Base-by-base conservation (phyloP, 2,113 vertebrate species). In the Oophaga pumilio region DNA sequence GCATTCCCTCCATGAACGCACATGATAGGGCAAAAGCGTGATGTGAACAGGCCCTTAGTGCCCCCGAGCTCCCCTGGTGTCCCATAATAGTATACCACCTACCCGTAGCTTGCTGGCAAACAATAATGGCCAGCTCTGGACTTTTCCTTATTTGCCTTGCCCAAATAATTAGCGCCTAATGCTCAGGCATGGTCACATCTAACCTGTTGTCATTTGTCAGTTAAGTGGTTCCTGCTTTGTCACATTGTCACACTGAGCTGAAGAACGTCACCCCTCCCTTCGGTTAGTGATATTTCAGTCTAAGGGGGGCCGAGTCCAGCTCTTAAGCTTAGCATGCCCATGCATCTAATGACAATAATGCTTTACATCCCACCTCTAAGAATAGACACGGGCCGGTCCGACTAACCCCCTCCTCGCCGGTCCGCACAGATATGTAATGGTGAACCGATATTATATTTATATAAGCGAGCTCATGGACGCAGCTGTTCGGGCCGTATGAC, bases 371-470 rank as follows among this genome's bases (percentile, higher is more conserved):
- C 56, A 76, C 73, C 76, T 77, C 84, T 85, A 85, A 85, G 64
- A 77, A 85, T 85, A 85, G 84, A 4, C 71, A 52, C 14, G 60
- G 18, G 24, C 73, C 69, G 64, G 49, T 76, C n/a, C 20, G 20
- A 64, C 59, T 85, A 85, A 85, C 84, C 84, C 84, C 59, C 76
- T 77, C 84, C 74, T 26, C 20, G 14, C 59, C 74, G 49, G 50
- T 17, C 74, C 53, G 74, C 43, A 76, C 74, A 56, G 4, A 56
- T 78, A 53, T 81, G 56, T 64, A 64, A 76, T 82, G n/a, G 56
- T 33, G 78, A 33, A 71, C 52, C 43, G 57, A 60, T 87, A 87
- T 87, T 87, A 87, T 87, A 81, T 87, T 87, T 87, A 87, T 73
- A 78, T 66, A 59, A 26, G 33, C 33, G 33, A 43, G 50, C 76